A percentile compares a stretch with the other conserved stretches of the same genome.
Evolutionary conservation across 2,113 vertebrate genomes (phyloP).

Genomic region (Acinonyx jubatus): DNA sequence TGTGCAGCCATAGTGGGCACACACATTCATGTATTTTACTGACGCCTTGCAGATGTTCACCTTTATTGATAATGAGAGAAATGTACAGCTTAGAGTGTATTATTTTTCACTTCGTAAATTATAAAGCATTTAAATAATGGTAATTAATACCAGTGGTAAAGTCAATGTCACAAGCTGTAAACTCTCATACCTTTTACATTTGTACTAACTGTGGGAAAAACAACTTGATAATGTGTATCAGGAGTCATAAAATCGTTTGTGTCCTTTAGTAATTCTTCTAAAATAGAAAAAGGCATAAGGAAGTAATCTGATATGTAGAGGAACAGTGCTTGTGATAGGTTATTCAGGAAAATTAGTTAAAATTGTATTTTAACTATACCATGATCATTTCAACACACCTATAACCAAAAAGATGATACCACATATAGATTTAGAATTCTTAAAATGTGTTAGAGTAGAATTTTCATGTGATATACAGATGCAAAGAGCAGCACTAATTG

Average conservation of each 20-base stretch:
- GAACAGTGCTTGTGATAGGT: not conserved
- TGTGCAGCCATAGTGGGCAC: not conserved
- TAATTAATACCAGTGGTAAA: not conserved
- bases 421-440: not conserved
- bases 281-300: not conserved
- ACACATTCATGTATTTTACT: not conserved
- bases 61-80: not conserved
- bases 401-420: not conserved
- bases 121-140: not conserved
- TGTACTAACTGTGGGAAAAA: not conserved
- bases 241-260: not conserved
- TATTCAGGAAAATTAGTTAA: not conserved
- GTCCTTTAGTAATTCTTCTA: not conserved
- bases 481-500: not conserved
- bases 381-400: not conserved
- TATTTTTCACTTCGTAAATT: constrained; percentile 11
- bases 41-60: not conserved
- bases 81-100: not conserved
- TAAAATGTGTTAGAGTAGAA: not conserved
- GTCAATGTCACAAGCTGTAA: not conserved
- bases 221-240: not conserved
- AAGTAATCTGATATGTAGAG: not conserved
- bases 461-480: not conserved
- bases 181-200: not conserved
- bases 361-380: not conserved